phyloP scores from a whole-genome alignment of 2,797 vertebrate genomes.

The Siniperca scherzeri region DNA sequence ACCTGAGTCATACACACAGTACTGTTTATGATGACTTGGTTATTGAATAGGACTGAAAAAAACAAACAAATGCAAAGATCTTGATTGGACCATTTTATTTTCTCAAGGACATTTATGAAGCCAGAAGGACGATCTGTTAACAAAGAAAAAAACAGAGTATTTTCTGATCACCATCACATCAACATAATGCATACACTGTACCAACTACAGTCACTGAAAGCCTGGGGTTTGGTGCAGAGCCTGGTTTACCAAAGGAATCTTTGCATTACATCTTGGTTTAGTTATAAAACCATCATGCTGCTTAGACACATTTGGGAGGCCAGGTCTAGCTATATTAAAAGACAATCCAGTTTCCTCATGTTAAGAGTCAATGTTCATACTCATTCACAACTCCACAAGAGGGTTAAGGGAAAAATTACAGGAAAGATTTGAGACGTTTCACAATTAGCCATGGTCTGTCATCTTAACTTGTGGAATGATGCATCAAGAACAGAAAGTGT shows the following conservation, averaged over 20 bases:
- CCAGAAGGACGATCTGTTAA: conserved; percentile 73
- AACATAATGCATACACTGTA: conserved; percentile 78
- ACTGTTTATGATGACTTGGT: neutral
- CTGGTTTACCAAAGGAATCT: conserved; percentile 40
- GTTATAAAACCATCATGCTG: conserved; percentile 24
- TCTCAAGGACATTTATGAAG: conserved; percentile 79
- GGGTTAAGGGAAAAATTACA: conserved; percentile 12
- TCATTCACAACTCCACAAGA: conserved; percentile 45
- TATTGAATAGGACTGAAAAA: neutral
- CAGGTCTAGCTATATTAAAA: conserved; percentile 24
- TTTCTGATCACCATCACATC: conserved; percentile 80
- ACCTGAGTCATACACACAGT: neutral
- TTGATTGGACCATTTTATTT: conserved; percentile 81
- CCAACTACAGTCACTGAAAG: conserved; percentile 77
- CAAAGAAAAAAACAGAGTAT: conserved; percentile 65
- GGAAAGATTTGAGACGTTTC: conserved; percentile 32
- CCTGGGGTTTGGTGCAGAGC: conserved; percentile 52
- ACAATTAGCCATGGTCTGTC: conserved; percentile 58
- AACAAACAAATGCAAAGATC: conserved; percentile 1
- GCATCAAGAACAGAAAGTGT: conserved; percentile 28
- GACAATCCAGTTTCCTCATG: conserved; percentile 19
- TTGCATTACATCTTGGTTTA: conserved; percentile 2
- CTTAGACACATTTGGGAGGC: conserved; percentile 43
- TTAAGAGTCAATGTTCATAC: conserved; percentile 26
- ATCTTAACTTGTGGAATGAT: conserved; percentile 45